Evolutionary conservation across 2,888 invertebrate genomes (phyloP).

Genomic region (Cosmia pyralina): DNA sequence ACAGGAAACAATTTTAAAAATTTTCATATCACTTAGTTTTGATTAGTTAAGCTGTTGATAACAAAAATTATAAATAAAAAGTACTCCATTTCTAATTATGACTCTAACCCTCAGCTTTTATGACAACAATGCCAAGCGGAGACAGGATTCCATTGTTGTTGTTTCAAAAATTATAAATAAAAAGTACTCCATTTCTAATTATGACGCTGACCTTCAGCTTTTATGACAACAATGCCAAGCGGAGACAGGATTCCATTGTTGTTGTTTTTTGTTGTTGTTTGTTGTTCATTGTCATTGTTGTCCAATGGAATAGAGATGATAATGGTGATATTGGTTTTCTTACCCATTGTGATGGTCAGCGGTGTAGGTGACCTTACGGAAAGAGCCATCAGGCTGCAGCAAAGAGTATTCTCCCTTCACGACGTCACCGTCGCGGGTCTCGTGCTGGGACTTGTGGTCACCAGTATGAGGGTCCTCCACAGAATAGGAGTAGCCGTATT

Average conservation of each 20-base stretch:
- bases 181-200: background rate
- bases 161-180: too few relatives aligned
- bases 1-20: background rate
- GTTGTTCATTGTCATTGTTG: too few relatives aligned
- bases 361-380: conserved; percentile 90
- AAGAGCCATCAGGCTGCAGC: conserved; percentile 90
- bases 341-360: conserved; percentile 91
- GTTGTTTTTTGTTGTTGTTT: too few relatives aligned
- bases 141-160: background rate
- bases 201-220: background rate
- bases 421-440: conserved; percentile 89
- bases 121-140: background rate
- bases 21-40: background rate
- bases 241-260: background rate
- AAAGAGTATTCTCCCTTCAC: conserved; percentile 90
- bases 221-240: background rate
- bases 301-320: background rate
- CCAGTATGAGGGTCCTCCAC: conserved; percentile 91
- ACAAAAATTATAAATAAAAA: background rate
- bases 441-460: conserved; percentile 90
- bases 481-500: conserved; percentile 90
- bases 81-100: background rate
- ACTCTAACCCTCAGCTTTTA: background rate
- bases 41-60: background rate
- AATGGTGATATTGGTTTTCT: conserved; percentile 40